Evolutionary conservation across 2,113 vertebrate species (phyloP).

Genomic region (Catagonus wagneri): DNA sequence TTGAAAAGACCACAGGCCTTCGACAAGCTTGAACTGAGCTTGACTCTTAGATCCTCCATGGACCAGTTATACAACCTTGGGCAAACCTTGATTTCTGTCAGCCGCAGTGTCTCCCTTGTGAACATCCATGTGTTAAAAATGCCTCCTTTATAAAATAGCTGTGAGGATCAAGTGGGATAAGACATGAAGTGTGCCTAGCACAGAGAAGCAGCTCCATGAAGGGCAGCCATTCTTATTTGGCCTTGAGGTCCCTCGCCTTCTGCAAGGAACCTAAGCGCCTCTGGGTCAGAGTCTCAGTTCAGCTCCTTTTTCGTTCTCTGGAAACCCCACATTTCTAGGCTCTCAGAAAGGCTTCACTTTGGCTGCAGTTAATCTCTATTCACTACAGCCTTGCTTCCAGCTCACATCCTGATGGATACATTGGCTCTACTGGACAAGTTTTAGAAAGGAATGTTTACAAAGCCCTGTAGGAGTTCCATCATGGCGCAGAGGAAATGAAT

Average conservation of each 20-base stretch:
- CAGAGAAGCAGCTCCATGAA: not conserved
- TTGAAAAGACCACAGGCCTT: not conserved
- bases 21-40: not conserved
- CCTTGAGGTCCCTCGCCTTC: not conserved
- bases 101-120: not conserved
- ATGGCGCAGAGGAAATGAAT: no score
- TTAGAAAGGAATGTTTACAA: not conserved
- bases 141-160: not conserved
- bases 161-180: not conserved
- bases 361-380: not conserved
- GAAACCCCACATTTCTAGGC: not conserved
- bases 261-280: not conserved
- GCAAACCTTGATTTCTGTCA: not conserved
- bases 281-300: not conserved
- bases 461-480: not conserved
- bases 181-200: not conserved
- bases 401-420: not conserved
- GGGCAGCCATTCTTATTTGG: not conserved
- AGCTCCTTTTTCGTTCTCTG: not conserved
- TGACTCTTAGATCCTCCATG: not conserved
- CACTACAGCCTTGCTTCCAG: not conserved
- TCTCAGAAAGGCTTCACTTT: not conserved
- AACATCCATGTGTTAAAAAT: not conserved
- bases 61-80: not conserved
- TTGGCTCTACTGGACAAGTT: not conserved